phyloP scores from a whole-genome alignment of 2,797 vertebrate genomes.

The Hirundo rustica region DNA sequence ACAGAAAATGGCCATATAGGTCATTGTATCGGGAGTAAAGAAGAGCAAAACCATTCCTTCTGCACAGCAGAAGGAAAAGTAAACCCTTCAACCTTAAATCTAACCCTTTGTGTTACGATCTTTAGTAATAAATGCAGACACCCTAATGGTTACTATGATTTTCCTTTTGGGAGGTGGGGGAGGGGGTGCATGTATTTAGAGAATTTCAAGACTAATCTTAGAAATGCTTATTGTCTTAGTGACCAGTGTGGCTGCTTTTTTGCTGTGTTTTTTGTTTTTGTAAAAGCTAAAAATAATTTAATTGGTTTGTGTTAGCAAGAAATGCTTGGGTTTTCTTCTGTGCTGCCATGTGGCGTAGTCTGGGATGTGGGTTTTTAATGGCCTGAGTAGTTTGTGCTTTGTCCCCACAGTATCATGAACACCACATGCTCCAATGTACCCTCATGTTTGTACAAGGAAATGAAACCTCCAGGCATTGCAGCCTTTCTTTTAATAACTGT shows the following conservation, averaged over 20 bases:
- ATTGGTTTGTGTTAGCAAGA: constrained; percentile 61
- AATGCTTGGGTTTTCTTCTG: constrained; percentile 50
- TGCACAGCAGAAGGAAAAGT: neutral
- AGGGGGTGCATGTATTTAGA: constrained; percentile 61
- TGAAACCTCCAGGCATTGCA: constrained; percentile 22
- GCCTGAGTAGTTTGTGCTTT: constrained; percentile 48
- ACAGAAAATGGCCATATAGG: neutral
- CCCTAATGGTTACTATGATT: constrained; percentile 66
- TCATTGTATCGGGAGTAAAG: neutral
- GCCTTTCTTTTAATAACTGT: constrained; percentile 57
- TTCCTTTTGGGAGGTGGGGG: neutral
- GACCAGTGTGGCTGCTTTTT: constrained; percentile 60
- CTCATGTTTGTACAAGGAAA: constrained; percentile 60
- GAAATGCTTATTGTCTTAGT: constrained; percentile 72
- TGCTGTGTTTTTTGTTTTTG: constrained; percentile 57
- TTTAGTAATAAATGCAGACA: constrained; percentile 68
- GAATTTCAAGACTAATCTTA: constrained; percentile 72
- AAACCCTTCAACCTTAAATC: neutral
- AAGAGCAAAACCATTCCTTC: neutral
- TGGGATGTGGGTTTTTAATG: constrained; percentile 69
- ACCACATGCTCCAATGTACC: constrained; percentile 52
- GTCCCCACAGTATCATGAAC: constrained; percentile 49
- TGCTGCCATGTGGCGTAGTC: constrained; percentile 60
- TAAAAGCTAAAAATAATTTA: constrained; percentile 61
- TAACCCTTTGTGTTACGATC: constrained; percentile 37